Base-by-base conservation (phyloP, 2,797 vertebrate species). In the Malurus splendens region DNA sequence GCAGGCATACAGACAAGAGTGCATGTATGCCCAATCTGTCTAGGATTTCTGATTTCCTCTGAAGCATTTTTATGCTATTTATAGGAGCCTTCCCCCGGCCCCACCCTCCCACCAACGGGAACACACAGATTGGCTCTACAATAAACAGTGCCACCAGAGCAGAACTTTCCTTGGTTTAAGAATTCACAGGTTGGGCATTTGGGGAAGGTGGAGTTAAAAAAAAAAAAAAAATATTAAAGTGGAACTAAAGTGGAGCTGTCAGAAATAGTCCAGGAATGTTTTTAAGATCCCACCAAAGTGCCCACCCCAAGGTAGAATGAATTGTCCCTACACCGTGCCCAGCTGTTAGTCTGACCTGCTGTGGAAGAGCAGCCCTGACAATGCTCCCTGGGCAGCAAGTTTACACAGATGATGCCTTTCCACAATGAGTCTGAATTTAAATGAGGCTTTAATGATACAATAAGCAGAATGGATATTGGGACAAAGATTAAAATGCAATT, bases 31-130 rank as follows among this genome's bases (percentile, higher is more conserved):
- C 7, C 13, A 38, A 7, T 62, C 41, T 41, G 39, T 28, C 47
- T 19, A 59, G 66, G 14, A 81, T 17, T 60, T 67, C 47, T 47
- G 7, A 55, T 67, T 88, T 66, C 56, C 42, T 54, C 52, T 56
- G 3, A 59, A 78, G 19, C 55, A 28, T 28, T 56, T 86, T 30
- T 39, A 16, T 24, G 18, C 50, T 38, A 16, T 73, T 84, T 73
- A 65, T 23, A 67, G 48, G 72, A 62, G 47, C 13, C 33, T 4
- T 6, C 1, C 6, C 11, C 12, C 4, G 0, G 0, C 12, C 4
- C 10, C 0, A 0, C 36, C 7, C 60, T 78, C 23, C 39, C 32
- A 50, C 55, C 48, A 52, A 7, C 7, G 12, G 12, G 28, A 47
- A 30, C 18, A 56, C 18, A 13, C 33, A 78, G 32, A 59, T 1